These are phyloP conservation scores for Drosophila leontia DNA, from an alignment of 1,140 invertebrate genomes.

Conservation along the genomic window DNA sequence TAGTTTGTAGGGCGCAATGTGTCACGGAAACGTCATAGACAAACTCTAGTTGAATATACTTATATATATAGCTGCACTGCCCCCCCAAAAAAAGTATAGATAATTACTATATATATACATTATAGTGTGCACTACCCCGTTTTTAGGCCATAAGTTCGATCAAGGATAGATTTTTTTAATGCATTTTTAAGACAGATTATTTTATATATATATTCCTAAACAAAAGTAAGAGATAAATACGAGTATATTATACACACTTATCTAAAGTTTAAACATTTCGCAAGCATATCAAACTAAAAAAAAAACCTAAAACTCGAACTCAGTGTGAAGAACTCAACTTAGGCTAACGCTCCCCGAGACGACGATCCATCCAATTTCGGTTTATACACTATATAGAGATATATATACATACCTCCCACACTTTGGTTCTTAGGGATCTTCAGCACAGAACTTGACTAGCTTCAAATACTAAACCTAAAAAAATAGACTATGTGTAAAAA, in stretches of 20 bases:
- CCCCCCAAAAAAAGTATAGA: constrained; percentile 26
- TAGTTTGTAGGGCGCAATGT: constrained; percentile 47
- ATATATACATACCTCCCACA: constrained; percentile 13
- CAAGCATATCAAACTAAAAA: constrained; percentile 50
- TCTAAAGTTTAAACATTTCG: constrained; percentile 51
- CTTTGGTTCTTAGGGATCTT: constrained; percentile 71
- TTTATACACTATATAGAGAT: constrained; percentile 23
- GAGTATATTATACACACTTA: constrained; percentile 28
- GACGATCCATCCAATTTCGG: constrained; percentile 48
- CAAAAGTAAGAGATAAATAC: constrained; percentile 4
- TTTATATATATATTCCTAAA: constrained; percentile 54
- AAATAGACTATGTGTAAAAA: constrained; percentile 54
- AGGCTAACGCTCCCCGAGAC: constrained; percentile 25
- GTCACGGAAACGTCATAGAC: constrained; percentile 54
- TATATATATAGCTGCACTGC: constrained; percentile 51
- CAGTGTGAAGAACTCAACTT: constrained; percentile 48
- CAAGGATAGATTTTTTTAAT: constrained; percentile 61
- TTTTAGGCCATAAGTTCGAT: constrained; percentile 57
- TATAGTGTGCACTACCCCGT: constrained; percentile 50
- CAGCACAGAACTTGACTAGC: constrained; percentile 61
- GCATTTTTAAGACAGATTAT: constrained; percentile 75
- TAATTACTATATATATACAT: constrained; percentile 40
- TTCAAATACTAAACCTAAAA: constrained; percentile 27
- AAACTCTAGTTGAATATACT: constrained; percentile 45
- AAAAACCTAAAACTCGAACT: constrained; percentile 16